These are phyloP conservation scores for Eurytoma californica DNA, from an alignment of 2,888 invertebrate genomes.

Conservation along the genomic window DNA sequence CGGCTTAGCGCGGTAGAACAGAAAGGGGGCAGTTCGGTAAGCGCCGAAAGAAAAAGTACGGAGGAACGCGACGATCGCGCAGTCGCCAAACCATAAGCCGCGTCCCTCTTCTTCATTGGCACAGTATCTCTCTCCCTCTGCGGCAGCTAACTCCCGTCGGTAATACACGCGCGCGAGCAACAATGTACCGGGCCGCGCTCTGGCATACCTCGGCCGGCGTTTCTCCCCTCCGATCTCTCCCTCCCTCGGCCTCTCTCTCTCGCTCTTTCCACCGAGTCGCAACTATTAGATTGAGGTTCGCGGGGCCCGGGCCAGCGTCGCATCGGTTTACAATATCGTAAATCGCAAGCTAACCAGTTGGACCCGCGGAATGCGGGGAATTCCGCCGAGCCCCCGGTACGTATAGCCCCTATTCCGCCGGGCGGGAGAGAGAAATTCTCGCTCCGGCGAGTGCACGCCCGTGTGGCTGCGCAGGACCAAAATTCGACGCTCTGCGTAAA, in stretches of 20 bases:
- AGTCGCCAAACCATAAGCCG: not conserved
- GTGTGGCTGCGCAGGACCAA: conserved; percentile 10
- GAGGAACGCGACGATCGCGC: conserved; percentile 1
- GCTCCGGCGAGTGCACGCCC: conserved; percentile 41
- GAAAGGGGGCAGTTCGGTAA: not conserved
- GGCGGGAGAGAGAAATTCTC: conserved; percentile 23
- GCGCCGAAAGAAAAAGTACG: not conserved
- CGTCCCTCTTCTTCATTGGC: conserved; percentile 4
- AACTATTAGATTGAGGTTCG: conserved; percentile 72
- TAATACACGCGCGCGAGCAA: too few species aligned
- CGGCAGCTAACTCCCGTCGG: not conserved
- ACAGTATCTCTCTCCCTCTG: not conserved
- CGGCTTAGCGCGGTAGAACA: too few species aligned
- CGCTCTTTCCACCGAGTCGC: conserved; percentile 62
- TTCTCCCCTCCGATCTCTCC: not conserved
- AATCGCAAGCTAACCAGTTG: conserved; percentile 74
- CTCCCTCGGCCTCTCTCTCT: not conserved
- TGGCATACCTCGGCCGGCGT: not conserved
- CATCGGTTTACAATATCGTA: conserved; percentile 75
- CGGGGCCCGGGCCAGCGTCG: conserved; percentile 62
- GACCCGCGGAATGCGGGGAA: conserved; percentile 72
- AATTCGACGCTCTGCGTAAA: not conserved
- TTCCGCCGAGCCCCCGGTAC: conserved; percentile 59
- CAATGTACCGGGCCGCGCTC: too few species aligned
- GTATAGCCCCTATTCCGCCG: conserved; percentile 35